Conservation (phyloP, 1,140 invertebrate species). For the Drosophila ohnishii region DNA sequence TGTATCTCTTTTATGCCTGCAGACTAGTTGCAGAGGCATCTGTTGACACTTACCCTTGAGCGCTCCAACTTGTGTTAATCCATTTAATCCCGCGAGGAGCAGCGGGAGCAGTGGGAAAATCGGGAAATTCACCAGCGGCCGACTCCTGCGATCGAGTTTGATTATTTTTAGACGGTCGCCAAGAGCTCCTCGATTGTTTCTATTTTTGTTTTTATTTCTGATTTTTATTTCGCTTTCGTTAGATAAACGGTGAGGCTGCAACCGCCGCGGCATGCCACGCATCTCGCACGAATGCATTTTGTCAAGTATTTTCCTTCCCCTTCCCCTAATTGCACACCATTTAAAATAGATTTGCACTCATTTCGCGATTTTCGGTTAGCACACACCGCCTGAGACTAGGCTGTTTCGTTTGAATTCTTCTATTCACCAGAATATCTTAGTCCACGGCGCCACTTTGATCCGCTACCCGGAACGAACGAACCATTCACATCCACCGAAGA, state of each 20-base stretch:
- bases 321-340: slow-evolving; percentile 40
- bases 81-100: slow-evolving; percentile 70
- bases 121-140: slow-evolving; percentile 12
- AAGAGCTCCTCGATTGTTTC: slow-evolving; percentile 71
- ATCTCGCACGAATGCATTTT: slow-evolving; percentile 69
- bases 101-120: slow-evolving; percentile 48
- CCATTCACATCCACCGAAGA: slow-evolving; percentile 13
- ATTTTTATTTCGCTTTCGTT: slow-evolving; percentile 45
- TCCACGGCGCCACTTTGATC: slow-evolving; percentile 31
- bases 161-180: slow-evolving; percentile 63
- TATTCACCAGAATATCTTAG: slow-evolving; percentile 15
- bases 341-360: slow-evolving; percentile 61
- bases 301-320: slow-evolving; percentile 54
- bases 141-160: slow-evolving; percentile 46
- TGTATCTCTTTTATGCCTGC: slow-evolving; percentile 7
- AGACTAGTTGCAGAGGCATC: slow-evolving; percentile 22
- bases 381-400: slow-evolving; percentile 8
- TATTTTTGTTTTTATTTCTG: slow-evolving; percentile 44
- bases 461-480: slow-evolving; percentile 23
- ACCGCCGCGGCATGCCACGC: slow-evolving; percentile 51
- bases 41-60: slow-evolving; percentile 77
- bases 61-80: slow-evolving; percentile 78
- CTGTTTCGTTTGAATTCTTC: slow-evolving; percentile 11
- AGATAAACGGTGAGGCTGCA: slow-evolving; percentile 54
- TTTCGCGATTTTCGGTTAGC: slow-evolving; percentile 27